These are phyloP conservation scores for Perca fluviatilis DNA, from an alignment of 2,113 vertebrate genomes.

Conservation along the genomic window DNA sequence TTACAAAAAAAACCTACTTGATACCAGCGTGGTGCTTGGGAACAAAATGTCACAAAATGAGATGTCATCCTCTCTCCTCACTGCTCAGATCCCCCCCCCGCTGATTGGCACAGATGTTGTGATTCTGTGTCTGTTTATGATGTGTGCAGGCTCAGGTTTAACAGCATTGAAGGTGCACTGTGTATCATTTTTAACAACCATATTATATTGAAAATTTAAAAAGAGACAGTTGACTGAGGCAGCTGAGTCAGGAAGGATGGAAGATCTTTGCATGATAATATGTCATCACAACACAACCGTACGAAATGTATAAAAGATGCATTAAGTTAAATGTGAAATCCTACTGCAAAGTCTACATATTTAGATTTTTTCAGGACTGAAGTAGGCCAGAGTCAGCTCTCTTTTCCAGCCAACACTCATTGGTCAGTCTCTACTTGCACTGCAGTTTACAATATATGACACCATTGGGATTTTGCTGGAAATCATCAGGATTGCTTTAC, in stretches of 20 bases:
- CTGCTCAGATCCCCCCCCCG: not conserved
- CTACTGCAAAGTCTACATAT: no score
- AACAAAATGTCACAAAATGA: conserved; percentile 49
- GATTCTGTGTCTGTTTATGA: conserved; percentile 32
- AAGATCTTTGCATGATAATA: no score
- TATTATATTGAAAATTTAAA: not conserved
- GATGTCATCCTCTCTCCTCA: conserved; percentile 32
- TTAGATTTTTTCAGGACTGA: no score
- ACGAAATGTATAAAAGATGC: no score
- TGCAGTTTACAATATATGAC: conserved; percentile 38
- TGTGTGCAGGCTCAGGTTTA: not conserved
- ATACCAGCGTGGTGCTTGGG: conserved; percentile 34
- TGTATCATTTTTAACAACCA: not conserved
- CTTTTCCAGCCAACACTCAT: not conserved
- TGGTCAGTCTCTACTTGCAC: not conserved
- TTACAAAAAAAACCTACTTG: not conserved
- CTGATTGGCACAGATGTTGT: conserved; percentile 41
- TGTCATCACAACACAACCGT: no score
- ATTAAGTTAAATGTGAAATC: no score
- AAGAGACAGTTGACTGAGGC: not conserved
- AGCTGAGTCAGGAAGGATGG: not conserved
- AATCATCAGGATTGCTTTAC: conserved; percentile 12
- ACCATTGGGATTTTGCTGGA: conserved; percentile 28
- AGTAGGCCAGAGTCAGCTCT: no score
- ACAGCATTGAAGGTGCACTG: not conserved